Evolutionary conservation across 2,113 vertebrate genomes (phyloP), one percentile per base, ranked within the genome.

Genomic region (Anoplopoma fimbria): DNA sequence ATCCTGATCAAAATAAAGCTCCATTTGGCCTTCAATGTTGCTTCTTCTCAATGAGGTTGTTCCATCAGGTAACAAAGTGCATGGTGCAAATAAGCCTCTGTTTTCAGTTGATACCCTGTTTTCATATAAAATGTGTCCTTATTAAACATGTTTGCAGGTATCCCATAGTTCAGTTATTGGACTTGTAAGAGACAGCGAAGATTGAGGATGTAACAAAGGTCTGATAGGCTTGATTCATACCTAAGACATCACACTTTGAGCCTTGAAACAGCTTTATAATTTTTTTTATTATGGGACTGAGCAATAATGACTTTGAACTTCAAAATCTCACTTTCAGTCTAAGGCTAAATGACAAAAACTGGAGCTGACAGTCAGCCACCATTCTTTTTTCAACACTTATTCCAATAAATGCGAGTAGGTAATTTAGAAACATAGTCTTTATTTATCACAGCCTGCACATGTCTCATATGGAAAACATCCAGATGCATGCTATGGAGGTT

Each of bases 311-410:
- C 4, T 23, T 34, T 23, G 12, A 70, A 70, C 69, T 8, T 80
- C 14, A 42, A 15, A 42, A 15, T 42, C 45, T 7, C 29, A 15
- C 1, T n/a, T 73, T 58, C 13, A 21, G 23, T 27, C 40, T 7
- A 13, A 42, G 7, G 29, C 47, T 64, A 42, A 23, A 47, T n/a
- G 9, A 47, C 29, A 45, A 62, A 6, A n/a, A 31, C 19, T 60
- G 23, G 17, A 76, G 29, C 47, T 64, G 25, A 21, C 23, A 36
- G 29, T 64, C n/a, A n/a, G n/a, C n/a, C n/a, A n/a, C 8, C 6
- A 17, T n/a, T 76, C 38, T 40, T 55, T 49, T 31, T 10, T 13
- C 8, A 47, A 64, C n/a, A 77, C 12, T 36, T 38, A 25, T 85
- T 70, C 23, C 7, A 61, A 53, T 69, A 33, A 75, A 68, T 61